Percentiles rank a stretch among this genome's conserved stretches.
These are phyloP conservation scores for Drosophila parabipectinata DNA, from an alignment of 1,140 invertebrate genomes.

Conservation along the genomic window DNA sequence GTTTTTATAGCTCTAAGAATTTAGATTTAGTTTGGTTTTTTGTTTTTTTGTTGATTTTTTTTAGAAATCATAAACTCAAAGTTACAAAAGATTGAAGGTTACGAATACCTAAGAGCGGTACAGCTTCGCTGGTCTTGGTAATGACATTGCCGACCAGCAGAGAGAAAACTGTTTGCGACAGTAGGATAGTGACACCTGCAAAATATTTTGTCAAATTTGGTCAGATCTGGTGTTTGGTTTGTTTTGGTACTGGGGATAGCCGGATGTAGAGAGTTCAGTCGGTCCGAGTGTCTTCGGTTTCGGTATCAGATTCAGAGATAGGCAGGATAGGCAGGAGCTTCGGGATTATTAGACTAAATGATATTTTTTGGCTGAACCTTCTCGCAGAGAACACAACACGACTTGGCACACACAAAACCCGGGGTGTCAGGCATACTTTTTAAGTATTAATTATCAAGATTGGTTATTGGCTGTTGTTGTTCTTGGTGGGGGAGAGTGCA, in stretches of 20 bases:
- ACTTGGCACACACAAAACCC: conserved; percentile 14
- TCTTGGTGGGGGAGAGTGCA: conserved; percentile 36
- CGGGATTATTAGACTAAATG: conserved; percentile 57
- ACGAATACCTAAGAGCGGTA: conserved; percentile 96
- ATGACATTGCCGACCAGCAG: conserved; percentile 98
- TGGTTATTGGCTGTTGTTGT: conserved; percentile 17
- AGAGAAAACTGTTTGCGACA: conserved; percentile 99
- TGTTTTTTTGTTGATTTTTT: conserved; percentile 32
- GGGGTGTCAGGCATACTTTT: conserved; percentile 17
- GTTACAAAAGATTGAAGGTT: conserved; percentile 43
- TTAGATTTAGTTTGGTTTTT: conserved; percentile 47
- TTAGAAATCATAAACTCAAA: conserved; percentile 62
- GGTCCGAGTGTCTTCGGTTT: conserved; percentile 24
- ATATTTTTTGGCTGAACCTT: conserved; percentile 83
- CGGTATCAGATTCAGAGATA: conserved; percentile 15
- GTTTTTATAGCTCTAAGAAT: conserved; percentile 54
- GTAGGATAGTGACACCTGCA: conserved; percentile 99
- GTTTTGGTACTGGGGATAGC: not conserved
- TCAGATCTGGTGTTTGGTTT: conserved; percentile 25
- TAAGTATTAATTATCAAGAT: conserved; percentile 7
- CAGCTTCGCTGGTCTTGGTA: conserved; percentile 98
- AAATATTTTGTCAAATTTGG: conserved; percentile 67
- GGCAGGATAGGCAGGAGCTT: conserved; percentile 19
- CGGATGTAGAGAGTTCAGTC: not conserved
- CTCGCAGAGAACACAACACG: conserved; percentile 50